phyloP scores from a whole-genome alignment of 2,888 invertebrate species.

The Resseliella maxima region DNA sequence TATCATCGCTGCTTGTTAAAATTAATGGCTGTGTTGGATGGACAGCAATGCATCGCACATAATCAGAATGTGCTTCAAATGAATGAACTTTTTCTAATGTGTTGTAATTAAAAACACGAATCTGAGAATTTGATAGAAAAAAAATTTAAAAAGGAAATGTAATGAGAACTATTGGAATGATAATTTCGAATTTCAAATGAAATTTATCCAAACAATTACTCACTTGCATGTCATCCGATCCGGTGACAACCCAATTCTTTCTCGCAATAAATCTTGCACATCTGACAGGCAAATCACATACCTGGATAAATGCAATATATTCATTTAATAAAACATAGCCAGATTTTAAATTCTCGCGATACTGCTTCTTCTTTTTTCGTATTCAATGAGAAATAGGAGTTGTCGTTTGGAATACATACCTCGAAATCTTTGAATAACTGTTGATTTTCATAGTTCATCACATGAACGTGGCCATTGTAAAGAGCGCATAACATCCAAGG shows the following conservation, averaged over 20 bases:
- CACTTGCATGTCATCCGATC: conserved; percentile 92
- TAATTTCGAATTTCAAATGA: background rate
- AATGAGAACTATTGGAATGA: background rate
- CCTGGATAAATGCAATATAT: conserved; percentile 71
- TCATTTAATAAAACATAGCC: conserved; percentile 41
- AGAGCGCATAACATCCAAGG: conserved; percentile 99
- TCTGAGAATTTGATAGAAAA: conserved; percentile 62
- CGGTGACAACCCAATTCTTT: conserved; percentile 98
- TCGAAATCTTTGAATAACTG: conserved; percentile 88
- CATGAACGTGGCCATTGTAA: conserved; percentile 99
- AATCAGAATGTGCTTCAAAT: conserved; percentile 99
- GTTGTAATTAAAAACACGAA: conserved; percentile 98
- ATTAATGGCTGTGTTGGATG: conserved; percentile 98
- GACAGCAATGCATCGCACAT: conserved; percentile 94
- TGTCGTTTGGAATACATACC: conserved; percentile 59
- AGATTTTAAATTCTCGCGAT: background rate
- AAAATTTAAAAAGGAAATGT: background rate
- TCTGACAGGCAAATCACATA: conserved; percentile 96
- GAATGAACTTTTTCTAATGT: conserved; percentile 95
- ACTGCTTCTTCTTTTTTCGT: background rate
- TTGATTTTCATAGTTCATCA: conserved; percentile 99
- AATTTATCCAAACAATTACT: background rate
- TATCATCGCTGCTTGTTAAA: conserved; percentile 97
- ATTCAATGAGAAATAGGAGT: background rate
- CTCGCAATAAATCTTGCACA: conserved; percentile 95